Evolutionary conservation across 2,113 vertebrate genomes (phyloP).

Genomic region (Irena cyanogastra): DNA sequence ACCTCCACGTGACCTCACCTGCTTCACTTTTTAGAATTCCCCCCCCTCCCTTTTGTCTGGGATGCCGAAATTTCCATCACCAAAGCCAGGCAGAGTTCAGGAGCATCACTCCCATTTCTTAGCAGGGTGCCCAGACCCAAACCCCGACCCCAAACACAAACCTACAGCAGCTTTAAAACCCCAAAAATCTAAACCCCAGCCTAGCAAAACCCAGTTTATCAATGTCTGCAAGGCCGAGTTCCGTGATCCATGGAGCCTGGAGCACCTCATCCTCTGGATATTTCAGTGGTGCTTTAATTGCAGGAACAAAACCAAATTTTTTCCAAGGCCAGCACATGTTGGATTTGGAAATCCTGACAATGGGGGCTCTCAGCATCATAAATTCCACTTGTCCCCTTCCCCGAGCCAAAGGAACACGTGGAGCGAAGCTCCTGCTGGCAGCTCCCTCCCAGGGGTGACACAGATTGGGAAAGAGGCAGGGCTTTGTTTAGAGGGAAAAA

Average conservation of each 20-base stretch:
- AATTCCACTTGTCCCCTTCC: neutral
- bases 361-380: neutral
- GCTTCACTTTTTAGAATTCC: neutral
- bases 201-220: neutral
- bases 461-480: neutral
- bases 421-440: neutral
- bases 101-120: constrained; percentile 49
- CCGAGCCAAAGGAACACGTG: neutral
- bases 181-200: neutral
- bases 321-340: neutral
- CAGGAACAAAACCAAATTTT: constrained; percentile 1
- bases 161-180: neutral
- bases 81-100: constrained; percentile 71
- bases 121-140: constrained; percentile 11
- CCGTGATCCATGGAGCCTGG: neutral
- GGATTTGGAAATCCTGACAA: neutral
- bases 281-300: neutral
- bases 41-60: neutral
- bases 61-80: constrained; percentile 67
- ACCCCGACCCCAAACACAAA: neutral
- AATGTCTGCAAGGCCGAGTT: neutral
- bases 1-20: constrained; percentile 76
- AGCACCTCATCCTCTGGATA: neutral
- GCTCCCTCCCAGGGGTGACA: neutral
- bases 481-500: neutral